Base-by-base conservation (phyloP, 2,888 invertebrate species). In the Eudemis profundana region DNA sequence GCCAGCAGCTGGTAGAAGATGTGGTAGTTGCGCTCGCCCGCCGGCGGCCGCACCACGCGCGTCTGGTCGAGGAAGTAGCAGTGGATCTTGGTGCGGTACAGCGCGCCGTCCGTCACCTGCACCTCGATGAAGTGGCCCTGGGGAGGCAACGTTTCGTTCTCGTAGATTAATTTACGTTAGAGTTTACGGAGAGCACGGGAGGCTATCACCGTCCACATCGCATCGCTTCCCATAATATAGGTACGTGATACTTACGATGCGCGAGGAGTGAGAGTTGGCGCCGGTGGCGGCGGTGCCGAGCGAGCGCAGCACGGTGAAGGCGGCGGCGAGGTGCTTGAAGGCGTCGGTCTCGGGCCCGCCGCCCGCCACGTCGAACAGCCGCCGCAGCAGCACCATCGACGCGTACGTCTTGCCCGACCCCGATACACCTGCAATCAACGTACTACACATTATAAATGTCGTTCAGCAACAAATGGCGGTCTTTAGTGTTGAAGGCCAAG, bases 101-200 rank as follows among this genome's bases (percentile, higher is more conserved):
- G 93, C 57, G 98, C 97, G 71, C 98, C 98, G 85, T 98, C 98
- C 46, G 98, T 97, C 72, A 98, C 97, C 91, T 98, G 98, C 70
- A 98, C 98, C 91, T 98, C 98, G 79, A 98, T 97, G 86, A 98
- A 98, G 89, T 98, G 97, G 15, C 98, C 98, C 97, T 97, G 85
- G 66, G 27, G 33, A 14, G 14, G 4, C 23, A 8, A 2, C 10
- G 19, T 42, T 27, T 27, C 7, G 27, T 27, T 27, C 7, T 27
- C 7, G 1, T 27, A 5, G 0, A 27, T 27, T 7, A 7, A 27
- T 27, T 27, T 4, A 27, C 27, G 4, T 4, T 27, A n/a, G 4
- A 36, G 21, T 5, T 8, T 5, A 12, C 14, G 40, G 1, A 5
- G 17, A 5, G 29, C 1, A 40, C 49, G n/a, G 49, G 1, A 49